Conservation (phyloP, 2,113 vertebrate species). For the Carassius gibelio region DNA sequence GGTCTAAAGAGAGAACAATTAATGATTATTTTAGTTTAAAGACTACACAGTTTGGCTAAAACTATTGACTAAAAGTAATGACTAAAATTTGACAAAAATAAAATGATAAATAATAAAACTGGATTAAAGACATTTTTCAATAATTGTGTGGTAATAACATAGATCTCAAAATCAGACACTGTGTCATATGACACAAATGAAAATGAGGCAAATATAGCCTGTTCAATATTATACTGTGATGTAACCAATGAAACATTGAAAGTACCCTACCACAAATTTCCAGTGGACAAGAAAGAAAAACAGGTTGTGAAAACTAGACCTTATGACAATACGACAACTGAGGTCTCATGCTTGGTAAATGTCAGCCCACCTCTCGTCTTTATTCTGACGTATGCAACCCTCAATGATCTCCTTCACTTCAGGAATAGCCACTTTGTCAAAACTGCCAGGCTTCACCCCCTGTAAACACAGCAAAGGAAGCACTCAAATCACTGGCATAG, state of each 20-base stretch:
- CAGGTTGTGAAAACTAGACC: background rate
- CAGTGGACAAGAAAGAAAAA: constrained; percentile 13
- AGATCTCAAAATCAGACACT: background rate
- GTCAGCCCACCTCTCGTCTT: constrained; percentile 88
- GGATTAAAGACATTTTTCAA: background rate
- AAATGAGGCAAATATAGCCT: background rate
- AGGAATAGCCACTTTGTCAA: constrained; percentile 98
- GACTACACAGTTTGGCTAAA: too few relatives aligned
- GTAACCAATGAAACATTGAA: background rate
- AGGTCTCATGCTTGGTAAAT: background rate
- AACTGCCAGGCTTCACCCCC: constrained; percentile 98
- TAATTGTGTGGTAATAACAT: background rate
- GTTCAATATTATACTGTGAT: background rate
- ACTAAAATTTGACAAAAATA: too few relatives aligned
- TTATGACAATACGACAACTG: constrained; percentile 4
- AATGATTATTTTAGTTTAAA: too few relatives aligned
- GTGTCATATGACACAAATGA: background rate
- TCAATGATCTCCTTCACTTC: constrained; percentile 99
- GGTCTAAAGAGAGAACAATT: too few relatives aligned
- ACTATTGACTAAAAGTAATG: too few relatives aligned
- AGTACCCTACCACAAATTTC: background rate
- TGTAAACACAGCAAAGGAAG: constrained; percentile 66
- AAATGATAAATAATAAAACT: background rate
- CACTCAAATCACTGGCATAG: background rate
- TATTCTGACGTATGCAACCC: constrained; percentile 96